Conservation (phyloP, 1,140 invertebrate species). For the Cyclina sinensis region DNA sequence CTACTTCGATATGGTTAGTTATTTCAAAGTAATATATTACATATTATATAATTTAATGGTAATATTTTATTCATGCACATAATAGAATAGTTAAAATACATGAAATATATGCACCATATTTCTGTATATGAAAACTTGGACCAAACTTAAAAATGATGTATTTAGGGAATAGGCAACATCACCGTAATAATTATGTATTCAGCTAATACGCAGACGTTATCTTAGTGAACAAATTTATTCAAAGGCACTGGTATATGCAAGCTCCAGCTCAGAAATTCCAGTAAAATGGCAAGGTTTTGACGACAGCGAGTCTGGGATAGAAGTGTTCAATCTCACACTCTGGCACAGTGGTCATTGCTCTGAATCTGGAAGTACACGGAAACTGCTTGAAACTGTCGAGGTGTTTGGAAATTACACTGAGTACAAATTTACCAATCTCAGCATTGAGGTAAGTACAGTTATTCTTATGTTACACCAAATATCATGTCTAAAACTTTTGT, state of each 20-base stretch:
- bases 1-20: conserved; percentile 73
- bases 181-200: no score
- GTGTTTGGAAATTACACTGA: conserved; percentile 64
- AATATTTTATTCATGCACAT: no score
- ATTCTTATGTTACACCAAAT: neutral
- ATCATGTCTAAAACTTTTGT: neutral
- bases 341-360: conserved; percentile 66
- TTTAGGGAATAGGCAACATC: no score
- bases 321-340: conserved; percentile 65
- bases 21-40: no score
- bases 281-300: conserved; percentile 73
- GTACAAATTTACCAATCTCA: conserved; percentile 73
- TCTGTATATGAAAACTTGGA: no score
- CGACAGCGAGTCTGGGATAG: conserved; percentile 74
- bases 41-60: no score
- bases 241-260: conserved; percentile 72
- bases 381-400: conserved; percentile 51
- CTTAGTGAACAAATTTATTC: no score
- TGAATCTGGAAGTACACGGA: neutral
- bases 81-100: no score
- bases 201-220: no score
- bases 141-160: no score
- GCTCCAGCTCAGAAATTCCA: conserved; percentile 37
- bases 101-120: no score
- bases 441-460: conserved; percentile 64